Conservation (phyloP, 2,113 vertebrate genomes). For the Gila orcuttii region DNA sequence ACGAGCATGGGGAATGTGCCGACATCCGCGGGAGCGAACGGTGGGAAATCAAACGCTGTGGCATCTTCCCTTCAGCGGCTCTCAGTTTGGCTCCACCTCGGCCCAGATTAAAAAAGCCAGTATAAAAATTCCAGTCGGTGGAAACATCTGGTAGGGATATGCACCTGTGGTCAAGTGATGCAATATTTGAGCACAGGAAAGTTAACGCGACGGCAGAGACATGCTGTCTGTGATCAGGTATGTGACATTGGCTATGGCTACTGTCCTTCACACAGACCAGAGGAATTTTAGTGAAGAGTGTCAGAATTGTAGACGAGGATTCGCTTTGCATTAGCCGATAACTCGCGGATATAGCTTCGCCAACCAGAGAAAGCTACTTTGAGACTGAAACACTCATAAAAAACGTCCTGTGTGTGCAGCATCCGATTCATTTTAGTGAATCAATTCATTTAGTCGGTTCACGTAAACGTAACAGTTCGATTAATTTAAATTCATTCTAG, state of each 20-base stretch:
- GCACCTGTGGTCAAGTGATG: conserved; percentile 59
- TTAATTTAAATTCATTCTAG: not conserved
- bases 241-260: conserved; percentile 55
- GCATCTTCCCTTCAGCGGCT: conserved; percentile 36
- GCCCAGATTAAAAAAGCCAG: conserved; percentile 8
- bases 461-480: not conserved
- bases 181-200: conserved; percentile 52
- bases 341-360: not conserved
- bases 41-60: conserved; percentile 40
- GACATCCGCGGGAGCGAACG: conserved; percentile 28
- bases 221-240: conserved; percentile 67
- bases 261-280: conserved; percentile 65
- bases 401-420: too few relatives aligned
- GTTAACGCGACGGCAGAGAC: conserved; percentile 61
- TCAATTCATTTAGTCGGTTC: not conserved
- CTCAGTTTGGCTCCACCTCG: conserved; percentile 23
- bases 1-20: conserved; percentile 44
- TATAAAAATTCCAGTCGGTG: conserved; percentile 60
- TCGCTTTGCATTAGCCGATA: conserved; percentile 5
- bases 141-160: conserved; percentile 65
- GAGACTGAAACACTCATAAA: too few relatives aligned
- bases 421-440: not conserved
- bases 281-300: conserved; percentile 74
- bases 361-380: too few relatives aligned
- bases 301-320: conserved; percentile 61